These are phyloP conservation scores for Petrolisthes cinctipes DNA, from an alignment of 2,888 invertebrate species.

Conservation along the genomic window DNA sequence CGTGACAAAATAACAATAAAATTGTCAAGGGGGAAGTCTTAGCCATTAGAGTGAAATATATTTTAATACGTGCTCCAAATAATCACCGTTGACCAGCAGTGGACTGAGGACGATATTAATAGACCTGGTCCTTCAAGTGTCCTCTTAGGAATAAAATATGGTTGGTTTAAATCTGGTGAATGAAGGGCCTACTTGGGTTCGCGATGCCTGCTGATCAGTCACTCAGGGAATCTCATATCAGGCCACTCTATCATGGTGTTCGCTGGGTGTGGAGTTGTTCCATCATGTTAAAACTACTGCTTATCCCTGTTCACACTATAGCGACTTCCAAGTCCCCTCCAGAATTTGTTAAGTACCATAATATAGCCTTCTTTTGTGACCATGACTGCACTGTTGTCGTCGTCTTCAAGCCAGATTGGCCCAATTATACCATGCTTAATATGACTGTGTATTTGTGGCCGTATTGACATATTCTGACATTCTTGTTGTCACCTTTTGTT, in stretches of 20 bases:
- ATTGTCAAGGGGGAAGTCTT: too few species aligned
- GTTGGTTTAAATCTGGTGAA: slow-evolving; percentile 2
- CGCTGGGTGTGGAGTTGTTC: slow-evolving; percentile 4
- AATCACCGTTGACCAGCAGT: too few species aligned
- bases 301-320: background rate
- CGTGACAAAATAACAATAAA: too few species aligned
- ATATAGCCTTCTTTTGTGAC: too few species aligned
- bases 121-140: background rate
- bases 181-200: background rate
- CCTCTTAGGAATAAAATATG: background rate
- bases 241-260: slow-evolving; percentile 15
- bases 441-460: slow-evolving; percentile 8
- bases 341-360: too few species aligned
- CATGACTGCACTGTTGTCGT: too few species aligned
- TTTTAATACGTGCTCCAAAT: too few species aligned
- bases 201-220: slow-evolving; percentile 15
- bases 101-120: background rate
- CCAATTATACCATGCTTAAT: too few species aligned
- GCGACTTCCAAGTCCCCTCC: background rate
- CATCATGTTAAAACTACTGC: slow-evolving; percentile 17
- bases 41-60: too few species aligned
- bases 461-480: slow-evolving; percentile 13
- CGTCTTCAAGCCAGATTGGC: too few species aligned
- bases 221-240: too few species aligned
- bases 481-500: slow-evolving; percentile 10